Evolutionary conservation across 2,888 invertebrate species (phyloP), one percentile per base, ranked within the genome.

Genomic region (Tetranychus truncatus): DNA sequence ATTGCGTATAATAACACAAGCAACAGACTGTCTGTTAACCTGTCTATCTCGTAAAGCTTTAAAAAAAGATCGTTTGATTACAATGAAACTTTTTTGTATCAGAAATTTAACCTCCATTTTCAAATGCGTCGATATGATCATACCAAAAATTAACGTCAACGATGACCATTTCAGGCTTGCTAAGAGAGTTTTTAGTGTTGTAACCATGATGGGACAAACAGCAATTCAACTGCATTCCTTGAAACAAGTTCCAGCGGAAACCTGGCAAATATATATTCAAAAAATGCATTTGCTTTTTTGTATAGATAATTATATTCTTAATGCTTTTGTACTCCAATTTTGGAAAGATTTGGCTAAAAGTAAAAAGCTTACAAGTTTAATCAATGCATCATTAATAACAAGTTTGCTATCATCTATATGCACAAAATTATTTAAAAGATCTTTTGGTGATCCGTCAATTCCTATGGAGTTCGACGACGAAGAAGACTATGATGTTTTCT

Each of bases 51-150:
- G 74, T 11, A 76, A 74, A 74, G 66, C 15, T 74, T 7, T 44
- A 21, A 90, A 90, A 81, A 85, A 86, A 66, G 92, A 92, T 80
- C 94, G 95, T 80, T 87, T 93, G 4, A 91, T 90, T 81, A 92
- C 92, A 0, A 83, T 95, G n/a, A 84, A 93, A 82, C 87, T 91
- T 79, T 84, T 94, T 76, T 93, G 93, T 45, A 1, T 7, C 1
- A 45, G 45, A 34, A 72, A 72, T 45, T 9, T 72, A 15, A 45
- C 44, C 7, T 45, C 45, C 20, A 44, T 72, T 45, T n/a, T 72
- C 18, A 72, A 15, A 34, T 72, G 44, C 34, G 15, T 72, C 20
- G 45, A 72, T 8, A 8, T 8, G 3, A 9, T 18, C 6, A 44
- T 8, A 45, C 45, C 45, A 45, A n/a, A 15, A 5, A 34, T 72